phyloP scores from a whole-genome alignment of 2,888 invertebrate species.

The Schizotus pectinicornis region DNA sequence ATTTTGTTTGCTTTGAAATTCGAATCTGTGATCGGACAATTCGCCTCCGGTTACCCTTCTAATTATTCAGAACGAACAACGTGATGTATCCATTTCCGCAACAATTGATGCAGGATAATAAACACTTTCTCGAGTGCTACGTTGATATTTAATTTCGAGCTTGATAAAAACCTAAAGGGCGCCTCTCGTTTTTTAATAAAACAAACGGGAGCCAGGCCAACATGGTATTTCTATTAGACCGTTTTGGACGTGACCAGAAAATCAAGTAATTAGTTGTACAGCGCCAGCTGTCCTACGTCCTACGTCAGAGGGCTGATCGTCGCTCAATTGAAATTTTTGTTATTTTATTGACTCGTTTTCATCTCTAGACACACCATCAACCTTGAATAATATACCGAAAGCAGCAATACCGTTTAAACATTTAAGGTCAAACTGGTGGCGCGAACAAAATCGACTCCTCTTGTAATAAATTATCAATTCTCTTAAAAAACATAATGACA shows the following conservation, averaged over 20 bases:
- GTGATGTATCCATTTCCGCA: conserved; percentile 13
- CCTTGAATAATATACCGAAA: conserved; percentile 4
- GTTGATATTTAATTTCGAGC: conserved; percentile 26
- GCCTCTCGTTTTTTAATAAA: conserved; percentile 48
- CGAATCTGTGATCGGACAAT: conserved; percentile 4
- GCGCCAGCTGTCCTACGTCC: conserved; percentile 49
- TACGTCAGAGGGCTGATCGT: conserved; percentile 39
- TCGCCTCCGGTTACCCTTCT: conserved; percentile 7
- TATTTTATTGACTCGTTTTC: conserved; percentile 37
- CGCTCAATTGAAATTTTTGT: conserved; percentile 36
- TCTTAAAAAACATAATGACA: too few species aligned
- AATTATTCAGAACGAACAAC: conserved; percentile 21
- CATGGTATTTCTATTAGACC: conserved; percentile 51
- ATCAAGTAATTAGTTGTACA: conserved; percentile 55
- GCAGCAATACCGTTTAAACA: conserved; percentile 13
- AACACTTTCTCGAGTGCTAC: conserved; percentile 11
- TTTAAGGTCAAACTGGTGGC: conserved; percentile 20
- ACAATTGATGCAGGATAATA: conserved; percentile 10
- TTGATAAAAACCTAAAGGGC: conserved; percentile 28
- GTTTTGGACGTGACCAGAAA: conserved; percentile 55
- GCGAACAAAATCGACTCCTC: too few species aligned
- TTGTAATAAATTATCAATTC: too few species aligned
- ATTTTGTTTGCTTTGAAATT: conserved; percentile 8
- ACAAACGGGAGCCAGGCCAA: conserved; percentile 47
- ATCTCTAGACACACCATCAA: conserved; percentile 19